These are phyloP conservation scores for Accipiter virgatus DNA, from an alignment of 2,113 vertebrate genomes.

Conservation along the genomic window DNA sequence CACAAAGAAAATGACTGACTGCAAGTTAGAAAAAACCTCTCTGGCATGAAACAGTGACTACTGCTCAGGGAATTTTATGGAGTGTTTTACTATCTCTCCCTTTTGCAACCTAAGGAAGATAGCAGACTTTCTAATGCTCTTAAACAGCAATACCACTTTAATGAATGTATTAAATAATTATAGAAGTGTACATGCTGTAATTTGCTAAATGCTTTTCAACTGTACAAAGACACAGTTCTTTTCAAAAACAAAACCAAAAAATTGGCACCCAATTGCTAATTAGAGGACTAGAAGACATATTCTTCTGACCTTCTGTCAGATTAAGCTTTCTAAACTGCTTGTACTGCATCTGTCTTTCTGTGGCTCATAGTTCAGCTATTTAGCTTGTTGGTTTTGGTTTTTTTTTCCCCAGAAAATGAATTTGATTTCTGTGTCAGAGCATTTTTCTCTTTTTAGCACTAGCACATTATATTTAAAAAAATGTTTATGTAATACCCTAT, in stretches of 20 bases:
- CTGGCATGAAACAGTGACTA: not conserved
- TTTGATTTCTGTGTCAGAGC: not conserved
- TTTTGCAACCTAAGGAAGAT: not conserved
- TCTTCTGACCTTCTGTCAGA: not conserved
- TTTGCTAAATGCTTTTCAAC: not conserved
- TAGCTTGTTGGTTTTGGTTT: too few species aligned
- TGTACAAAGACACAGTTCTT: not conserved
- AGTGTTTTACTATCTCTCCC: not conserved
- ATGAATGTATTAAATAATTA: slow-evolving; percentile 7
- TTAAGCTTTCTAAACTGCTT: not conserved
- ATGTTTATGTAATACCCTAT: not conserved
- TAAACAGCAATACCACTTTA: not conserved
- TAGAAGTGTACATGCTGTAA: not conserved
- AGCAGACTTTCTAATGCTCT: not conserved
- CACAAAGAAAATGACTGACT: not conserved
- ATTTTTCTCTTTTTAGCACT: not conserved
- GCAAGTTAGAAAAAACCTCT: not conserved
- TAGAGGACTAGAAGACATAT: not conserved
- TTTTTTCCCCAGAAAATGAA: not conserved
- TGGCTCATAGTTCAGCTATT: not conserved
- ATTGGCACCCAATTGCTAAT: not conserved
- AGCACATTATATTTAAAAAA: not conserved
- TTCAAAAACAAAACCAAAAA: not conserved
- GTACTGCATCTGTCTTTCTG: not conserved
- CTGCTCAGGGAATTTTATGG: not conserved